Base-by-base conservation (phyloP, 1,140 invertebrate genomes). In the Drosophila watanabei region DNA sequence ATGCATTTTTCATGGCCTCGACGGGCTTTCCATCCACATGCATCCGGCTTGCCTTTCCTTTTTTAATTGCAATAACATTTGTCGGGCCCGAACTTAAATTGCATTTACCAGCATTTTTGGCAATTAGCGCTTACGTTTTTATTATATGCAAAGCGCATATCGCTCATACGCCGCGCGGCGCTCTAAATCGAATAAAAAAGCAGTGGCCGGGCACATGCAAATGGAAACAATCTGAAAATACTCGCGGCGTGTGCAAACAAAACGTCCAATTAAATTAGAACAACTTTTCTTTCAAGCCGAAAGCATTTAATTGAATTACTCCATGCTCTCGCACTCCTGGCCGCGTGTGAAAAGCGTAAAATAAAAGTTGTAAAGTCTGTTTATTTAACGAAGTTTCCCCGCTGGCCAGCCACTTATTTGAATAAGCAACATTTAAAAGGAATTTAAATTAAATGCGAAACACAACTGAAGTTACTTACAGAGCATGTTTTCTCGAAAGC, bases 51-150 rank as follows among this genome's bases (percentile, higher is more conserved):
- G 75, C 39, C 46, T 48, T 68, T 71, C 79, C 41, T 75, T 83
- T 71, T 71, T 89, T 88, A 88, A 89, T 88, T 84, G 85, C 88
- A 85, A 88, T 89, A 88, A 88, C 81, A 89, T 89, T 88, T 89
- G 68, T 75, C 79, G 73, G 56, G 46, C 63, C 62, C 63, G 48
- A 71, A 89, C 79, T 88, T 84, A 85, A 85, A 88, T 88, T 88
- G 81, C 85, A 88, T 89, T 88, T 89, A 89, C 73, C 49, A 68
- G 54, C 56, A 78, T 77, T 71, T 80, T 75, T 81, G 81, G 45
- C 85, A 89, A 85, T 88, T 88, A 87, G 68, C 60, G 45, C 69
- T 62, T 72, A 48, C 64, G 63, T 69, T 86, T 80, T 65, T 71
- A 75, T 65, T 70, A 78, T 52, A 56, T 68, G 59, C 28, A 80